These are phyloP conservation scores for Drosophila sturtevanti DNA, from an alignment of 1,140 invertebrate species.

Conservation along the genomic window DNA sequence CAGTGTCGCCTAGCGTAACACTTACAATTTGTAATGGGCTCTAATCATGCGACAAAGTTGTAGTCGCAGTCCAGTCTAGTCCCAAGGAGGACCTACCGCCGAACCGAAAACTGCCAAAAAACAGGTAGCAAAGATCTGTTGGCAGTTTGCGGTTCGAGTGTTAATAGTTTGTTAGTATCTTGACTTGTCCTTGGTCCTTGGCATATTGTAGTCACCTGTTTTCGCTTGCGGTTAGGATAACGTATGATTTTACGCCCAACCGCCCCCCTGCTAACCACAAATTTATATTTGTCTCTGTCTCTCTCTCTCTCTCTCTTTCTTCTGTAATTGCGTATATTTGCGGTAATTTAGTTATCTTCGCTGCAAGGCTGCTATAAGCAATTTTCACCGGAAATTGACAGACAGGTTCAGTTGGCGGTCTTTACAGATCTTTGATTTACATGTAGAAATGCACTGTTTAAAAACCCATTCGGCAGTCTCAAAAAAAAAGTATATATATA, in stretches of 20 bases:
- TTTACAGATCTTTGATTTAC: conserved; percentile 71
- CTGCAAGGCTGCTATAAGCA: conserved; percentile 32
- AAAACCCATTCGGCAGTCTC: conserved; percentile 70
- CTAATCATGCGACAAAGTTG: conserved; percentile 72
- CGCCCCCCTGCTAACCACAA: not conserved
- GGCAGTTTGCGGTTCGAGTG: conserved; percentile 68
- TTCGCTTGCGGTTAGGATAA: conserved; percentile 11
- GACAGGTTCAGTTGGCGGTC: conserved; percentile 31
- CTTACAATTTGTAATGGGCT: conserved; percentile 78
- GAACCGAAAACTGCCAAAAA: not conserved
- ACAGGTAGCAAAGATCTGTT: conserved; percentile 56
- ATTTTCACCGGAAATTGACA: conserved; percentile 70
- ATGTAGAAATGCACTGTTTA: conserved; percentile 66
- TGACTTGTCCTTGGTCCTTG: conserved; percentile 38
- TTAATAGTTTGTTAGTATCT: conserved; percentile 78
- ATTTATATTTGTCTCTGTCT: too few relatives aligned
- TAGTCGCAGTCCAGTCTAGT: not conserved
- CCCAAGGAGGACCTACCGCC: conserved; percentile 60
- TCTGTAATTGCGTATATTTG: conserved; percentile 52
- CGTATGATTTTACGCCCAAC: conserved; percentile 3
- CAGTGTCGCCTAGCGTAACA: conserved; percentile 65
- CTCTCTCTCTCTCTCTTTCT: not conserved
- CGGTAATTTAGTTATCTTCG: conserved; percentile 71
- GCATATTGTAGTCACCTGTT: conserved; percentile 31
- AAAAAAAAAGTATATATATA: not conserved